A percentile compares a stretch with the other conserved stretches of the same genome.
Evolutionary conservation across 2,797 vertebrate species (phyloP).

Genomic region (Rhabdomys pumilio): DNA sequence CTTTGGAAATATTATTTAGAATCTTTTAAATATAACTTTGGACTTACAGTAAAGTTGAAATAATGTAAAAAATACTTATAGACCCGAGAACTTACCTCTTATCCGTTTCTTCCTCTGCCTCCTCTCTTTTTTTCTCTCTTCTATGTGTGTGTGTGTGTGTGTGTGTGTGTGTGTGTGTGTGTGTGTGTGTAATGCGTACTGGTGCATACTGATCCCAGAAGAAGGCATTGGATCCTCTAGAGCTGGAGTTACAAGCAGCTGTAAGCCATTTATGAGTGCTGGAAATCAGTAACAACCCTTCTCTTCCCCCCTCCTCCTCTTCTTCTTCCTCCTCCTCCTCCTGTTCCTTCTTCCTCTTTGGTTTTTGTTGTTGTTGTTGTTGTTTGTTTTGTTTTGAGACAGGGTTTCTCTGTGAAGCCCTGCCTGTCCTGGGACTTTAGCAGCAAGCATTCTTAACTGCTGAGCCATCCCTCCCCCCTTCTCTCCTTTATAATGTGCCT

Average conservation of each 20-base stretch:
- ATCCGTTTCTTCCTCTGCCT: neutral
- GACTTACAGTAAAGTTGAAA: neutral
- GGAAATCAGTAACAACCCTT: neutral
- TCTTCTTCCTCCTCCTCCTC: neutral
- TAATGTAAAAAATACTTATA: neutral
- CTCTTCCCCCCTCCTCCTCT: neutral
- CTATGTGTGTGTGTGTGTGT: neutral
- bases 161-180: neutral
- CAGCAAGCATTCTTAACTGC: neutral
- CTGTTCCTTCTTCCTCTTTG: neutral
- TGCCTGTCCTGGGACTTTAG: neutral
- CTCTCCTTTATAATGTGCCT: neutral
- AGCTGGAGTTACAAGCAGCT: neutral
- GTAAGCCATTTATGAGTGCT: neutral
- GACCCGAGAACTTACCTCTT: neutral
- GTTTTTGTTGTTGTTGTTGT: no score
- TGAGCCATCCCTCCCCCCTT: neutral
- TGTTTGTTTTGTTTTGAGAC: neutral
- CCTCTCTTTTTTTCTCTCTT: neutral
- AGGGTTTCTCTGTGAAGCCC: neutral
- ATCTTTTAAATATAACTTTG: constrained; percentile 34
- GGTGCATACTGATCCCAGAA: neutral
- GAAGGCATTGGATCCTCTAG: no score
- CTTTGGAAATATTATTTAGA: neutral
- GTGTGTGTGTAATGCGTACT: no score